These are phyloP conservation scores for Spea hammondii DNA, from an alignment of 2,797 vertebrate genomes.

Conservation along the genomic window DNA sequence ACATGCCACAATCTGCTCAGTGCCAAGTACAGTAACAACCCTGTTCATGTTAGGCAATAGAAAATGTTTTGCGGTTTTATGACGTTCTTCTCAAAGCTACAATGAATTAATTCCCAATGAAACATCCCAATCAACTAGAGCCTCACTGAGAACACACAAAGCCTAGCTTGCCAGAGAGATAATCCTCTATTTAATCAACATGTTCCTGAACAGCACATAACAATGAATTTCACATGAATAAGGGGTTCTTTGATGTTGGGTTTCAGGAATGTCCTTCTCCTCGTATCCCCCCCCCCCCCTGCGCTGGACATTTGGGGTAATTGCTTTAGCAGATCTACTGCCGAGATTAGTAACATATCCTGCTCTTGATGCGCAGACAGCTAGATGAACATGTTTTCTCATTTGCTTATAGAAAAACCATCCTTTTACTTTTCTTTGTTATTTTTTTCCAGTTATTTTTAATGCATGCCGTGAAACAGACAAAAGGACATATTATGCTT, in stretches of 20 bases:
- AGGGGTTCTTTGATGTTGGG: slow-evolving; percentile 63
- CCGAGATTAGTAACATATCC: slow-evolving; percentile 58
- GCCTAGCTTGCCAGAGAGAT: slow-evolving; percentile 58
- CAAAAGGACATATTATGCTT: no score
- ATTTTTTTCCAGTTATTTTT: no score
- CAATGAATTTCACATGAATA: slow-evolving; percentile 59
- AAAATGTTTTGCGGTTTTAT: no score
- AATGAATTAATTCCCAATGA: slow-evolving; percentile 18
- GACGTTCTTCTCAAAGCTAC: neutral
- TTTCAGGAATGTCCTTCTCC: slow-evolving; percentile 60
- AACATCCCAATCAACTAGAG: slow-evolving; percentile 44
- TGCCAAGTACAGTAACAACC: no score
- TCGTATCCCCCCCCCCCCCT: slow-evolving; percentile 31
- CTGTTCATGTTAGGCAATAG: no score
- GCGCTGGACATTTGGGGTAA: slow-evolving; percentile 49
- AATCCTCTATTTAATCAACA: slow-evolving; percentile 68
- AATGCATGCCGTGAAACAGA: no score
- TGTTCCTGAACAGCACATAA: slow-evolving; percentile 57
- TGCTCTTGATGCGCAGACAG: slow-evolving; percentile 47
- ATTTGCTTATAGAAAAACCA: no score
- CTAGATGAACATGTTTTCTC: neutral
- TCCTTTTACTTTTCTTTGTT: no score
- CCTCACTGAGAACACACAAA: slow-evolving; percentile 52
- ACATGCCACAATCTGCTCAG: no score
- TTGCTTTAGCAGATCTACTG: slow-evolving; percentile 57